Conservation (phyloP, 2,888 invertebrate species). For the Synanthedon andrenaeformis region DNA sequence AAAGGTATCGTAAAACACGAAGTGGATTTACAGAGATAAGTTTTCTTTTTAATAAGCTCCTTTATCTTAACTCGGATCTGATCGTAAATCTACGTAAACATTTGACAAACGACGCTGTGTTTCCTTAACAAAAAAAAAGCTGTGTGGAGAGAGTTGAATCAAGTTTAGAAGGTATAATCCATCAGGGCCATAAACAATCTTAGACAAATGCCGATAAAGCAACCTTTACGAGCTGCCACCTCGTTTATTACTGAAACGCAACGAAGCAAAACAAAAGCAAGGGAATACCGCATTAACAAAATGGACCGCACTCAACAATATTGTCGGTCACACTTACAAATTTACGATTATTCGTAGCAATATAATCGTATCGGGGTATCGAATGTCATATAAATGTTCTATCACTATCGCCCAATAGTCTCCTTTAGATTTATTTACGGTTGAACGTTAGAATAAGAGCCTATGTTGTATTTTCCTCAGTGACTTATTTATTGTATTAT, state of each 20-base stretch:
- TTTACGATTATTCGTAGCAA: slow-evolving; percentile 39
- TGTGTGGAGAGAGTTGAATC: slow-evolving; percentile 58
- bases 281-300: slow-evolving; percentile 42
- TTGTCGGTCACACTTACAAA: slow-evolving; percentile 37
- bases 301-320: slow-evolving; percentile 39
- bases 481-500: neutral
- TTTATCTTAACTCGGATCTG: slow-evolving; percentile 24
- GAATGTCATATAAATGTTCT: slow-evolving; percentile 42
- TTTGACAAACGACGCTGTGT: slow-evolving; percentile 41
- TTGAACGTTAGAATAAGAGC: slow-evolving; percentile 1
- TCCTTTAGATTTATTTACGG: slow-evolving; percentile 40
- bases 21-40: slow-evolving; percentile 27
- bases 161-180: slow-evolving; percentile 45
- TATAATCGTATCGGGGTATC: slow-evolving; percentile 35
- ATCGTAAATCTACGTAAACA: slow-evolving; percentile 33
- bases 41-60: slow-evolving; percentile 37
- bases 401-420: slow-evolving; percentile 26
- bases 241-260: slow-evolving; percentile 49
- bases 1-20: slow-evolving; percentile 22
- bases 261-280: slow-evolving; percentile 42
- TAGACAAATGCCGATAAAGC: slow-evolving; percentile 48
- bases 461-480: neutral
- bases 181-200: slow-evolving; percentile 55
- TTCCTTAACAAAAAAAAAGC: slow-evolving; percentile 43
- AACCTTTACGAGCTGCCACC: slow-evolving; percentile 60